Percentiles rank a stretch among this genome's conserved stretches.
These are phyloP conservation scores for Isichthys henryi DNA, from an alignment of 2,113 vertebrate genomes.

Conservation along the genomic window DNA sequence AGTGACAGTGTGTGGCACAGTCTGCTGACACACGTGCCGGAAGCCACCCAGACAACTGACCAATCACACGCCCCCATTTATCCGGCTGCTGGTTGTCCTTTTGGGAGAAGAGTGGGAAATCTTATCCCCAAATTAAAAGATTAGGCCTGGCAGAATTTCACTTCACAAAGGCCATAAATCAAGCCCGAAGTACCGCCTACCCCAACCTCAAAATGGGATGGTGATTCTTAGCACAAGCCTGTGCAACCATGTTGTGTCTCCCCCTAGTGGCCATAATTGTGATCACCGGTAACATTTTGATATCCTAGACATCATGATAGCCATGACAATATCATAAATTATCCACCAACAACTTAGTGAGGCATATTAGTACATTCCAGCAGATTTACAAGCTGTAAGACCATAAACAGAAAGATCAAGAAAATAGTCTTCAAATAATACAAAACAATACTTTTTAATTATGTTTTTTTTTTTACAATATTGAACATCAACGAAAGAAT, in stretches of 20 bases:
- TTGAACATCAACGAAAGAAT: conserved; percentile 34
- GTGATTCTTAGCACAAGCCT: not conserved
- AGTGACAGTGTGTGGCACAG: not conserved
- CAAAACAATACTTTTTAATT: conserved; percentile 40
- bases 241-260: not conserved
- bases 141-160: not conserved
- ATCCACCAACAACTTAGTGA: not conserved
- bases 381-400: not conserved
- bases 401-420: not conserved
- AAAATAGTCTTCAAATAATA: conserved; percentile 34
- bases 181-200: not conserved
- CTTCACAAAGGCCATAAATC: not conserved
- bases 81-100: not conserved
- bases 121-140: not conserved
- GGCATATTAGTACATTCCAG: not conserved
- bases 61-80: not conserved
- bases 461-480: conserved; percentile 51
- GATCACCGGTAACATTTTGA: not conserved
- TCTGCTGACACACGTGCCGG: not conserved
- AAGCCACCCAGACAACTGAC: not conserved
- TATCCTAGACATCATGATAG: not conserved
- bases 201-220: not conserved
- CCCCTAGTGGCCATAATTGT: conserved; percentile 8
- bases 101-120: not conserved
- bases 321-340: not conserved